Conservation (phyloP, 2,888 invertebrate genomes). For the Drosophila gaucha region DNA sequence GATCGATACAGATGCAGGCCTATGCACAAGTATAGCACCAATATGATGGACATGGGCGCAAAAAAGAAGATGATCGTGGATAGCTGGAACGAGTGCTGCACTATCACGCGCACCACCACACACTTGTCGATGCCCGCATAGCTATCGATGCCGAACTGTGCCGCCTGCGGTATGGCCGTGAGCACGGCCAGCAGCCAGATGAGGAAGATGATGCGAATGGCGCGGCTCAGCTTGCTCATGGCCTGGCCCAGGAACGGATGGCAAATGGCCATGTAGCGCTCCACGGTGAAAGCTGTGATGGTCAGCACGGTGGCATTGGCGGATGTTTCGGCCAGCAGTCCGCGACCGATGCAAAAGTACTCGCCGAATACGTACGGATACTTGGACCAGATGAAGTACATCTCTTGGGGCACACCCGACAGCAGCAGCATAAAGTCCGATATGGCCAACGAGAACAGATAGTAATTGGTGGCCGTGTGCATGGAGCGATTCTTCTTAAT, state of each 20-base stretch:
- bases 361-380: conserved; percentile 92
- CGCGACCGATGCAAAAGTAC: conserved; percentile 91
- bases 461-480: conserved; percentile 93
- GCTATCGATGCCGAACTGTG: conserved; percentile 89
- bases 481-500: conserved; percentile 92
- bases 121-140: conserved; percentile 80
- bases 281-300: conserved; percentile 94
- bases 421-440: conserved; percentile 92
- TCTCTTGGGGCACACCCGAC: conserved; percentile 90
- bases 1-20: conserved; percentile 88
- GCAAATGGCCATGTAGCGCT: conserved; percentile 88
- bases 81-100: conserved; percentile 86
- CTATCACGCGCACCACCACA: conserved; percentile 82
- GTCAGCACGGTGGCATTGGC: conserved; percentile 91
- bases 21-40: conserved; percentile 92
- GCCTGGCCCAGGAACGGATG: conserved; percentile 89
- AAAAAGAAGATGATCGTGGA: conserved; percentile 92
- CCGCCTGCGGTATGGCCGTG: conserved; percentile 91
- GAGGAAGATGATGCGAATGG: conserved; percentile 89
- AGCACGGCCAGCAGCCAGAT: conserved; percentile 93
- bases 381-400: conserved; percentile 91
- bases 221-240: conserved; percentile 93
- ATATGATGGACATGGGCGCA: conserved; percentile 94
- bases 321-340: conserved; percentile 92
- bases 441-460: conserved; percentile 93